Evolutionary conservation across 2,113 vertebrate genomes (phyloP).

Genomic region (Reinhardtius hippoglossoides): DNA sequence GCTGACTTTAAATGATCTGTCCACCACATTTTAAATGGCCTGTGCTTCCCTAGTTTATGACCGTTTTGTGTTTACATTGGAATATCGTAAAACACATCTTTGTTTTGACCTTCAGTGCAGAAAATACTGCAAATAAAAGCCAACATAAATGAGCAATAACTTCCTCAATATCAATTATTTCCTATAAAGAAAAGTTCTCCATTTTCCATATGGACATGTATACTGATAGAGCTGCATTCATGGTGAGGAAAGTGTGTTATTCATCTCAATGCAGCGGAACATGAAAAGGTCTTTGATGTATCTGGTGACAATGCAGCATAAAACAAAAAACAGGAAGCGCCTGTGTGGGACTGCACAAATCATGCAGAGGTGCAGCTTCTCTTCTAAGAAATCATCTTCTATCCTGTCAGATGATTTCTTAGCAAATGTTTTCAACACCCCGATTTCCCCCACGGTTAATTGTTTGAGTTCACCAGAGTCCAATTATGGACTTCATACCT

Average conservation of each 20-base stretch:
- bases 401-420: slow-evolving; percentile 42
- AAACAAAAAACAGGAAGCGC: slow-evolving; percentile 30
- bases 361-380: slow-evolving; percentile 38
- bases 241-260: background rate
- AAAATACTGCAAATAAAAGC: slow-evolving; percentile 24
- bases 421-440: slow-evolving; percentile 31
- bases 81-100: slow-evolving; percentile 1
- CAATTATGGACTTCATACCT: slow-evolving; percentile 61
- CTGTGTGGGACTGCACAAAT: slow-evolving; percentile 23
- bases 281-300: background rate
- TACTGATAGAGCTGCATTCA: slow-evolving; percentile 5
- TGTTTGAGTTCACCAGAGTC: slow-evolving; percentile 46
- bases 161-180: slow-evolving; percentile 24
- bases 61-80: slow-evolving; percentile 33
- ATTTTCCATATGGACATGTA: slow-evolving; percentile 37
- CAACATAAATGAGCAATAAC: slow-evolving; percentile 31
- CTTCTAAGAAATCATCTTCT: slow-evolving; percentile 32
- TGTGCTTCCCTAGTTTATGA: background rate
- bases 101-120: slow-evolving; percentile 1
- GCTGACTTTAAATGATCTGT: slow-evolving; percentile 7
- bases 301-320: background rate
- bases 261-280: slow-evolving; percentile 8
- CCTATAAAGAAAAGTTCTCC: slow-evolving; percentile 18
- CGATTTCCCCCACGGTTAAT: slow-evolving; percentile 28
- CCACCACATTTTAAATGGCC: slow-evolving; percentile 14